These are phyloP conservation scores for Uropsilus gracilis DNA, from an alignment of 2,113 vertebrate genomes.

Conservation along the genomic window DNA sequence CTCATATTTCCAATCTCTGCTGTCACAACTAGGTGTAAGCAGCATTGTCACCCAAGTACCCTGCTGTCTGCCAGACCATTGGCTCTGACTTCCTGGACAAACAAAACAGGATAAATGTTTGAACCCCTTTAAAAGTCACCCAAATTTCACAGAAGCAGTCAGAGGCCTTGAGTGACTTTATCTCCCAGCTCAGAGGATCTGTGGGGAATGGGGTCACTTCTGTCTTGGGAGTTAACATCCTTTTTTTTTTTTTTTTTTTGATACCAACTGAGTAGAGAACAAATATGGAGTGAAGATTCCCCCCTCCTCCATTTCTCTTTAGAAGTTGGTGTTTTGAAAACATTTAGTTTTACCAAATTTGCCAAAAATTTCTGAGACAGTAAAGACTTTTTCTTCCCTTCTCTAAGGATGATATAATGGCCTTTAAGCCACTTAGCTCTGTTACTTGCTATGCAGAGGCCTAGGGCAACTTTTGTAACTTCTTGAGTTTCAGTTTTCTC, in stretches of 20 bases:
- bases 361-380: conserved; percentile 21
- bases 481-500: not conserved
- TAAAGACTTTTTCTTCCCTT: not conserved
- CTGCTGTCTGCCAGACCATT: not conserved
- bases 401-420: not conserved
- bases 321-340: conserved; percentile 13
- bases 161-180: not conserved
- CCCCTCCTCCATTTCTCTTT: conserved; percentile 13
- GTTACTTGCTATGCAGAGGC: not conserved
- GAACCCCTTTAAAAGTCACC: not conserved
- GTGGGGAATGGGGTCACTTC: not conserved
- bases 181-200: not conserved
- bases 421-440: not conserved
- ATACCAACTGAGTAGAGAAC: not conserved
- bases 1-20: not conserved
- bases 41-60: not conserved
- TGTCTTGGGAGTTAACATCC: not conserved
- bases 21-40: not conserved
- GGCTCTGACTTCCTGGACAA: not conserved
- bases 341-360: not conserved
- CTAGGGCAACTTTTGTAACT: not conserved
- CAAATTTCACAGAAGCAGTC: not conserved
- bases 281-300: not conserved
- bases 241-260: not conserved
- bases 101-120: not conserved